phyloP scores from a whole-genome alignment of 1,140 invertebrate genomes.

The Papilio polyxenes region DNA sequence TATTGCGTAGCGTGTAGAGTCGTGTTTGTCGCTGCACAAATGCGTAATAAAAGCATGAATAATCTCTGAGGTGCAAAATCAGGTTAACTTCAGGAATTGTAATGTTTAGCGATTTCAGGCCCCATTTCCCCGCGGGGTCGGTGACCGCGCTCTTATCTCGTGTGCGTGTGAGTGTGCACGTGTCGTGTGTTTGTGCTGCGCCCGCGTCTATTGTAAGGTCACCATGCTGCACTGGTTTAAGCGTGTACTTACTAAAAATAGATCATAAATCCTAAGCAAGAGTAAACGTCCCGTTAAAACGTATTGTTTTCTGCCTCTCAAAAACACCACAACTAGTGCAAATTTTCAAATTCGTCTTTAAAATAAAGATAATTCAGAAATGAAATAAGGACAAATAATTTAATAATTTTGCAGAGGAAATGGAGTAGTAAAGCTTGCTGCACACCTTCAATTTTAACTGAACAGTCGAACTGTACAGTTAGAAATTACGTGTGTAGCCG shows the following conservation, averaged over 20 bases:
- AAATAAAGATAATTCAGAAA: no score
- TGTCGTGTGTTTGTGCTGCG: conserved; percentile 52
- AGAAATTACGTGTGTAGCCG: no score
- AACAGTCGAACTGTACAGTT: no score
- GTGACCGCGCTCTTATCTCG: conserved; percentile 72
- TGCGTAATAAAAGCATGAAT: conserved; percentile 28
- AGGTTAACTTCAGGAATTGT: conserved; percentile 48
- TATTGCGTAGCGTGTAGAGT: not conserved
- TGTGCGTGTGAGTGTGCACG: conserved; percentile 59
- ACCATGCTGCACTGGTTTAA: not conserved
- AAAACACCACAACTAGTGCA: no score
- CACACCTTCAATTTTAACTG: no score
- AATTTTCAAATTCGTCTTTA: no score
- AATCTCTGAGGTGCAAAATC: conserved; percentile 36
- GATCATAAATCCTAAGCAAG: no score
- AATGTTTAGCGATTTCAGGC: conserved; percentile 67
- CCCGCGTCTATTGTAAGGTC: conserved; percentile 50
- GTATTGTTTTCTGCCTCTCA: not conserved
- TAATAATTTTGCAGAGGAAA: no score
- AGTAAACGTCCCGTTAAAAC: no score
- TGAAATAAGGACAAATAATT: no score
- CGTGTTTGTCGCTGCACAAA: not conserved
- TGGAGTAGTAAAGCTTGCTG: no score
- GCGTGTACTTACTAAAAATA: not conserved
- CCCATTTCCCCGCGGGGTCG: conserved; percentile 66